phyloP scores from a whole-genome alignment of 2,797 vertebrate genomes.

The Simalia tracyae region DNA sequence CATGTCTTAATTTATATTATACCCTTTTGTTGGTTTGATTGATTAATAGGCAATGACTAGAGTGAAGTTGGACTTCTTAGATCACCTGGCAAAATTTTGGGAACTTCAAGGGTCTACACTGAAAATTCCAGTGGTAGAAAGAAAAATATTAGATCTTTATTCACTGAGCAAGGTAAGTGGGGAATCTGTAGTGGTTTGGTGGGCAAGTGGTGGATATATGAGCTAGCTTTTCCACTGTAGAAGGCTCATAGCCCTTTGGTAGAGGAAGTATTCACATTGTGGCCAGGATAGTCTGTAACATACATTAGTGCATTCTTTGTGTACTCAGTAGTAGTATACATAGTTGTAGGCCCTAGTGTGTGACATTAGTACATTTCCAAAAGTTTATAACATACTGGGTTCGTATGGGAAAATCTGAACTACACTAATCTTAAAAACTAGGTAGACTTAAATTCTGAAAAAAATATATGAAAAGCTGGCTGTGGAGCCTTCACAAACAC shows the following conservation, averaged over 20 bases:
- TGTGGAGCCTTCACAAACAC: no score
- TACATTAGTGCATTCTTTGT: not conserved
- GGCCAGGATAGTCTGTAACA: not conserved
- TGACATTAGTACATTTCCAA: constrained; percentile 1
- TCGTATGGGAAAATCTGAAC: not conserved
- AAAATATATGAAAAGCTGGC: no score
- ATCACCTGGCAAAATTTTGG: constrained; percentile 98
- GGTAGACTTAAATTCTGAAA: not conserved
- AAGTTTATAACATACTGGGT: not conserved
- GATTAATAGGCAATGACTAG: constrained; percentile 90
- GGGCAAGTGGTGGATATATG: not conserved
- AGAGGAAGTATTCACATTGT: not conserved
- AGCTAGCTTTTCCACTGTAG: not conserved
- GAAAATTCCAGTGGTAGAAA: constrained; percentile 94
- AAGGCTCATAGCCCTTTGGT: not conserved
- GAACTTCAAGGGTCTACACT: constrained; percentile 95
- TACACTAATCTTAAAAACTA: not conserved
- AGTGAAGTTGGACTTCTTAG: constrained; percentile 95
- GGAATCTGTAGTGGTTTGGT: not conserved
- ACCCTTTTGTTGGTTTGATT: fast-evolving
- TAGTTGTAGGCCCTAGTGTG: not conserved
- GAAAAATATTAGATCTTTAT: constrained; percentile 93
- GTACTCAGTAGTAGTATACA: not conserved
- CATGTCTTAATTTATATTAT: not conserved
- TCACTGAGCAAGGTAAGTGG: constrained; percentile 89